Evolutionary conservation across 1,140 invertebrate species (phyloP), one percentile per base, ranked within the genome.

Genomic region (Drosophila sucinea): DNA sequence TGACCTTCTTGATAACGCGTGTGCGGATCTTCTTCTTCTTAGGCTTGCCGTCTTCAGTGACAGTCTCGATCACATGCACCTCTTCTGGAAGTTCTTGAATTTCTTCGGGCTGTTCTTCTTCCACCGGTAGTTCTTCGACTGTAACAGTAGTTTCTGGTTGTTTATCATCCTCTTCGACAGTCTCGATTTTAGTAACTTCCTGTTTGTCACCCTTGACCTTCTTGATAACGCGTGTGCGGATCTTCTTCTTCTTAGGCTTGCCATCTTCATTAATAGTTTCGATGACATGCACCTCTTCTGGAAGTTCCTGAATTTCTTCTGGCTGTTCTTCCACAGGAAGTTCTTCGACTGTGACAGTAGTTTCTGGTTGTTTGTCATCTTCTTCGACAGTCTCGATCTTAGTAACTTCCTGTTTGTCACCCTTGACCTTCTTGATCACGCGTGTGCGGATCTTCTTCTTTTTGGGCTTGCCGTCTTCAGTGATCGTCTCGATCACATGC

Each of bases 381-480:
- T 55, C 51, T 29, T 55, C 25, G 7, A 55, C 51, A 6, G 51
- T 55, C 10, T 55, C 51, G 51, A 55, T 55, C 51, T 55, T 55
- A 17, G 51, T 55, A 7, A 55, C 51, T 29, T 55, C 51, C 29
- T 55, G 51, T 29, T 55, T 55, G 51, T 55, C 25, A 4, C 51
- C 51, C 51, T 55, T 55, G 27, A 55, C 51, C 51, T 55, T 55
- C 27, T 55, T 55, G 27, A 55, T 55, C 0, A 55, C 27, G 27
- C 51, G 51, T 55, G 51, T 55, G 25, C 51, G 51, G 29, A 55
- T 55, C 27, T 55, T 55, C 51, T 55, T 55, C 8, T 51, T 55
- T 25, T 55, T 55, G 4, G 51, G 51, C 8, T 29, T 55, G 2
- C 51, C 51, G 8, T 55, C 51, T 30, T 55, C 51, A 11, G 51